Percentiles rank a stretch among this genome's conserved stretches.
These are phyloP conservation scores for Esox lucius DNA, from an alignment of 2,797 vertebrate species.

Conservation along the genomic window DNA sequence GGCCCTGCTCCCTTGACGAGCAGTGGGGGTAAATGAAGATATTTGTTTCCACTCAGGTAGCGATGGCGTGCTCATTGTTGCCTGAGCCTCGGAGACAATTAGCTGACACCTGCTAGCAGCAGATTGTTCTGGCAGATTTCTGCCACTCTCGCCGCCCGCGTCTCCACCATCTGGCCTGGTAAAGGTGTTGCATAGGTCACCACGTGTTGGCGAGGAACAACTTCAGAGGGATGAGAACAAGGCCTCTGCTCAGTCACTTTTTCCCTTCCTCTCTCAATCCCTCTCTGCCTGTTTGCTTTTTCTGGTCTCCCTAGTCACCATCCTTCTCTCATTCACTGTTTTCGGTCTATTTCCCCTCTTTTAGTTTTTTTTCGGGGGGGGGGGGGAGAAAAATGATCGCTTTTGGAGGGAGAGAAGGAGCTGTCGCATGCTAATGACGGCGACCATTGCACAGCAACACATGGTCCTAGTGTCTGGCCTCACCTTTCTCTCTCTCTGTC, in stretches of 20 bases:
- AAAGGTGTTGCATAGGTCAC: slow-evolving; percentile 90
- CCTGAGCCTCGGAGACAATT: slow-evolving; percentile 88
- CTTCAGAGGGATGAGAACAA: slow-evolving; percentile 49
- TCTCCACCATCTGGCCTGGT: slow-evolving; percentile 87
- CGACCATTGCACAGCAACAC: slow-evolving; percentile 4
- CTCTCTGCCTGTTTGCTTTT: neutral
- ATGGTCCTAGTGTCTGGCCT: slow-evolving; percentile 14
- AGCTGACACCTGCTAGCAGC: slow-evolving; percentile 89
- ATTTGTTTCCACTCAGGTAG: slow-evolving; percentile 84
- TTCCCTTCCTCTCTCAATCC: neutral
- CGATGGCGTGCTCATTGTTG: slow-evolving; percentile 69
- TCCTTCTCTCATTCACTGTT: neutral
- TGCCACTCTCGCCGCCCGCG: slow-evolving; percentile 81
- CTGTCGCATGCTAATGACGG: slow-evolving; percentile 17
- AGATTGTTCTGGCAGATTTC: slow-evolving; percentile 93
- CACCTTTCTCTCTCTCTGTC: slow-evolving; percentile 15
- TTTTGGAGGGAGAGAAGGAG: slow-evolving; percentile 17
- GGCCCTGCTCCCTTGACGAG: slow-evolving; percentile 60
- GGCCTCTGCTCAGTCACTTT: neutral
- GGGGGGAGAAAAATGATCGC: slow-evolving; percentile 10
- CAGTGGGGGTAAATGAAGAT: slow-evolving; percentile 76
- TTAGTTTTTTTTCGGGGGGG: slow-evolving; percentile 4
- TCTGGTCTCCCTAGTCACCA: neutral
- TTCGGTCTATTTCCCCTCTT: neutral
- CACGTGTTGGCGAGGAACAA: slow-evolving; percentile 65